These are phyloP conservation scores for Zophobas morio DNA, from an alignment of 1,140 invertebrate genomes.

Conservation along the genomic window DNA sequence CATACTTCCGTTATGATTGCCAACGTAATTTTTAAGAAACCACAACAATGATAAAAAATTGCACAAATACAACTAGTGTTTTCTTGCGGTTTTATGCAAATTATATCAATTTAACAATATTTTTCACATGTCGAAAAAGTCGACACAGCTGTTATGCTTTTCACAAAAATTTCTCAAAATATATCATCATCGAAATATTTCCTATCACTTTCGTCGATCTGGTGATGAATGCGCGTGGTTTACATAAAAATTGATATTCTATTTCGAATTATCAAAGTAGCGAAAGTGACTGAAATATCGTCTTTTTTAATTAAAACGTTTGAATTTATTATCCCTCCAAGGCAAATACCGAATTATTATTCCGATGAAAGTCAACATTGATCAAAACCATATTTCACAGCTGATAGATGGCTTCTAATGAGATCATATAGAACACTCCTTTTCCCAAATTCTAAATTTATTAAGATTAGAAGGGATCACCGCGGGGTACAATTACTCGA, in stretches of 20 bases:
- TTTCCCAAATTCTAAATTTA: background rate
- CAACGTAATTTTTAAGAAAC: constrained; percentile 10
- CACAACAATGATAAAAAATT: constrained; percentile 14
- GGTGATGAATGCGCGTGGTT: too few species aligned
- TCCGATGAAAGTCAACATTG: background rate
- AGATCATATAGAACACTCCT: background rate
- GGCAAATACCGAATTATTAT: background rate
- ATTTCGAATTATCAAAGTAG: background rate
- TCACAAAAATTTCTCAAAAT: too few species aligned
- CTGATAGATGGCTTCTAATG: background rate
- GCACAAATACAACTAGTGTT: background rate
- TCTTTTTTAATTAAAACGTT: background rate
- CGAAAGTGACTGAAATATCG: background rate
- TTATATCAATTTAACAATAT: too few species aligned
- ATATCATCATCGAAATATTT: too few species aligned
- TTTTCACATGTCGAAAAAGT: too few species aligned
- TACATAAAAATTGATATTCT: too few species aligned
- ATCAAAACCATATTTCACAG: background rate
- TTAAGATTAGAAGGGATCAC: too few species aligned
- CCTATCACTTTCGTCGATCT: too few species aligned
- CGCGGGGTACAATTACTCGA: too few species aligned
- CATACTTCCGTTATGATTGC: background rate
- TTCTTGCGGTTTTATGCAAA: background rate
- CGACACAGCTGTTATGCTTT: too few species aligned
- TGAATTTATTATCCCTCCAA: background rate